Percentiles rank a stretch among this genome's conserved stretches.
Evolutionary conservation across 2,888 invertebrate species (phyloP).

Genomic region (Ernsta delagoae): DNA sequence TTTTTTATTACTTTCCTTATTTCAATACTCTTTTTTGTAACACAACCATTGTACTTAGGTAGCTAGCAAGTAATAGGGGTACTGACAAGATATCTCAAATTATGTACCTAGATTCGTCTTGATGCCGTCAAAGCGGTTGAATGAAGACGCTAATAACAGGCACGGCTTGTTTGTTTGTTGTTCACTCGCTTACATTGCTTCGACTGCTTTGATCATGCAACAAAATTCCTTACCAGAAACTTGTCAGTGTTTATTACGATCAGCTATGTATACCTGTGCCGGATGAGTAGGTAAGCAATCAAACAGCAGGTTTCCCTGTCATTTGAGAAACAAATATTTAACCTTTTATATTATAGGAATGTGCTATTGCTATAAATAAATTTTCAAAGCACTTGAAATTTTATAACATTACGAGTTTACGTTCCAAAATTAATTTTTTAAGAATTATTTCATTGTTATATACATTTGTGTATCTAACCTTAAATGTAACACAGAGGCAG

Average conservation of each 20-base stretch:
- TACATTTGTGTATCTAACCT: too few relatives aligned
- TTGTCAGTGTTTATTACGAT: slow-evolving; percentile 59
- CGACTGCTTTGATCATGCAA: slow-evolving; percentile 50
- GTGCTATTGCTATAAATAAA: too few relatives aligned
- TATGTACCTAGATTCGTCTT: slow-evolving; percentile 20
- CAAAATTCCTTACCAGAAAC: slow-evolving; percentile 65
- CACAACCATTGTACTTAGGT: too few relatives aligned
- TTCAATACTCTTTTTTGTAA: too few relatives aligned
- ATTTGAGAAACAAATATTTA: slow-evolving; percentile 29
- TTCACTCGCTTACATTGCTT: slow-evolving; percentile 48
- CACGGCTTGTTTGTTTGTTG: slow-evolving; percentile 75
- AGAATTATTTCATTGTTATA: too few relatives aligned
- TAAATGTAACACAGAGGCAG: too few relatives aligned
- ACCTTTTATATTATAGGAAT: too few relatives aligned
- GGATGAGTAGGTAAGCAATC: slow-evolving; percentile 44
- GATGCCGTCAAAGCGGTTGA: slow-evolving; percentile 46
- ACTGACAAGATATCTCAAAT: too few relatives aligned
- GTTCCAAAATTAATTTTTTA: too few relatives aligned
- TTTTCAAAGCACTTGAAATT: too few relatives aligned
- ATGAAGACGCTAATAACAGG: slow-evolving; percentile 54
- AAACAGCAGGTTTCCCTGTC: slow-evolving; percentile 44
- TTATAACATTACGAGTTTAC: not conserved
- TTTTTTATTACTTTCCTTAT: too few relatives aligned
- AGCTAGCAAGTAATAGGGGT: too few relatives aligned
- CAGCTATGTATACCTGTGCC: slow-evolving; percentile 46